Conservation (phyloP, 2,113 vertebrate species). For the Capricornis sumatraensis region DNA sequence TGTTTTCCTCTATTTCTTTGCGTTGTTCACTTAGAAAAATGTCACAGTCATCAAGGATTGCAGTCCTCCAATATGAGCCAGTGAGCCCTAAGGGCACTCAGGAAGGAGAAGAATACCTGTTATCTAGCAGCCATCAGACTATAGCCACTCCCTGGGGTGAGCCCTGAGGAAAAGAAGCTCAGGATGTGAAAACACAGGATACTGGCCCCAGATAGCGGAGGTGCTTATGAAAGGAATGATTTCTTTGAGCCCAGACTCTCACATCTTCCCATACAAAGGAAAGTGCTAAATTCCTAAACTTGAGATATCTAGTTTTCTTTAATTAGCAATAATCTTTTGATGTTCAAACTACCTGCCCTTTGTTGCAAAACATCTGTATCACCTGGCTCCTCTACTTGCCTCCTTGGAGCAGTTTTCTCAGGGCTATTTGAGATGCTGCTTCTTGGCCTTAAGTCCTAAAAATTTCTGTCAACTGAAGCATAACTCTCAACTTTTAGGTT, state of each 20-base stretch:
- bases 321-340: not conserved
- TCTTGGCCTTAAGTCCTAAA: not conserved
- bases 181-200: not conserved
- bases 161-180: not conserved
- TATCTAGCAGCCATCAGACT: not conserved
- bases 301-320: not conserved
- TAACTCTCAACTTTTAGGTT: not conserved
- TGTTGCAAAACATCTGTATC: not conserved
- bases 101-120: not conserved
- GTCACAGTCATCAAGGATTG: not conserved
- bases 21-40: not conserved
- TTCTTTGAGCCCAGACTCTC: not conserved
- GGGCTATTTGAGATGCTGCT: not conserved
- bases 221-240: not conserved
- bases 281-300: not conserved
- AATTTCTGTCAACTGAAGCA: not conserved
- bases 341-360: not conserved
- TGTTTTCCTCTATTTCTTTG: not conserved
- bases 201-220: not conserved
- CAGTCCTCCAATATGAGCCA: not conserved
- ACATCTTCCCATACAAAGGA: not conserved
- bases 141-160: not conserved
- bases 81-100: not conserved
- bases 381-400: not conserved
- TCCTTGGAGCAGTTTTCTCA: not conserved